These are phyloP conservation scores for Temnothorax rugatulus DNA, from an alignment of 2,888 invertebrate species.

Conservation along the genomic window DNA sequence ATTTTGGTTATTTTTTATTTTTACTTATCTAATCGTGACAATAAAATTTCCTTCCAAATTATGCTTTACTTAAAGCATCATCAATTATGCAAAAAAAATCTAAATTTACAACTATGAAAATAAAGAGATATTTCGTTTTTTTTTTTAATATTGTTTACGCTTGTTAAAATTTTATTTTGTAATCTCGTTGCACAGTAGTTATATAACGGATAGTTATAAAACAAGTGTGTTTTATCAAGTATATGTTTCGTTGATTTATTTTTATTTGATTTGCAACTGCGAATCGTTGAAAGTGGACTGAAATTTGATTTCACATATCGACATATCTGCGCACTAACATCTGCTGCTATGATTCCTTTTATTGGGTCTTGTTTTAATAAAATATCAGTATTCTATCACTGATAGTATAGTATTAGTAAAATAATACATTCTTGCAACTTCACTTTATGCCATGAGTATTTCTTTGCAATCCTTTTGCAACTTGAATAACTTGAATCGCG, in stretches of 20 bases:
- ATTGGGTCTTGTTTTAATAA: not conserved
- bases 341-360: not conserved
- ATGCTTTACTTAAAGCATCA: not conserved
- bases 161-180: constrained; percentile 1
- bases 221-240: not conserved
- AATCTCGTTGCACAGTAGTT: not conserved
- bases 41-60: not conserved
- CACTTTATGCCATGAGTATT: not conserved
- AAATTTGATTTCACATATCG: not conserved
- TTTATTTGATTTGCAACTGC: not conserved
- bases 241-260: not conserved
- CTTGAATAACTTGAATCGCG: not conserved
- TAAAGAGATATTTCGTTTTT: not conserved
- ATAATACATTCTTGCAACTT: not conserved
- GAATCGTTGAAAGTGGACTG: not conserved
- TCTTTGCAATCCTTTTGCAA: not conserved
- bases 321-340: not conserved
- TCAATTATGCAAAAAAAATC: not conserved
- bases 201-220: not conserved
- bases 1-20: not conserved
- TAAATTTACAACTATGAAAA: not conserved
- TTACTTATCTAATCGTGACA: not conserved
- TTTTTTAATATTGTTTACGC: not conserved
- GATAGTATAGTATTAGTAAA: no score
- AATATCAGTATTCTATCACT: not conserved